Percentiles rank a stretch among this genome's conserved stretches.
Evolutionary conservation across 2,888 invertebrate genomes (phyloP).

Genomic region (Rhaphigaster nebulosa): DNA sequence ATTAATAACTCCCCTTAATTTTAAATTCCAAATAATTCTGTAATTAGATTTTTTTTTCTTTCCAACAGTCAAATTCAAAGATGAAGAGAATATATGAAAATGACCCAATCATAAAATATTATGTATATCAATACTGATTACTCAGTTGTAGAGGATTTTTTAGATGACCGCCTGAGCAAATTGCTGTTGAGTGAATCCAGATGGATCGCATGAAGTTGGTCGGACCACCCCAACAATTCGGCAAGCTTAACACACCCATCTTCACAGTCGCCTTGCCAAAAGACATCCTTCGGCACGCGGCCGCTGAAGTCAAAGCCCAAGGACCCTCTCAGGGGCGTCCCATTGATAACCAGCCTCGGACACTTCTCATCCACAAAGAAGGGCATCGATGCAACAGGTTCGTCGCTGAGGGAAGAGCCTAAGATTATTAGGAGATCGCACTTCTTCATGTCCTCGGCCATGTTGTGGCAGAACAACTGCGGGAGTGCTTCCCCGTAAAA

Average conservation of each 20-base stretch:
- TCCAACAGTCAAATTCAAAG: too few relatives aligned
- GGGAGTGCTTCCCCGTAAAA: slow-evolving; percentile 96
- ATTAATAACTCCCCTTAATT: too few relatives aligned
- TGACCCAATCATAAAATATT: background rate
- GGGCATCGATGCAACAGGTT: slow-evolving; percentile 90
- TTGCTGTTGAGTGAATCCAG: background rate
- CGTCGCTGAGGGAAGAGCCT: slow-evolving; percentile 94
- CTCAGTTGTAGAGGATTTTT: background rate
- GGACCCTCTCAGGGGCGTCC: slow-evolving; percentile 78
- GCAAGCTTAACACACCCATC: slow-evolving; percentile 82
- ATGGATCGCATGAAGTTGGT: background rate
- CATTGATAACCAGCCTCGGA: slow-evolving; percentile 89
- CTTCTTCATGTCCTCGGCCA: slow-evolving; percentile 81
- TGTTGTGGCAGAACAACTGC: slow-evolving; percentile 78
- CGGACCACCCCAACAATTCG: slow-evolving; percentile 81
- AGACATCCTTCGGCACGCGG: slow-evolving; percentile 79
- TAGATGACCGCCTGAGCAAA: background rate
- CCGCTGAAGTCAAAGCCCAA: slow-evolving; percentile 80
- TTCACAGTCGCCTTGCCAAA: slow-evolving; percentile 87
- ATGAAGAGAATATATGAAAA: too few relatives aligned
- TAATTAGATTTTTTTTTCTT: too few relatives aligned
- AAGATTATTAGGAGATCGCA: slow-evolving; percentile 94
- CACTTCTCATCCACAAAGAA: slow-evolving; percentile 78
- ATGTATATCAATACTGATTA: background rate
- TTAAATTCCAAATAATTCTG: too few relatives aligned